A percentile compares a stretch with the other conserved stretches of the same genome.
Evolutionary conservation across 2,797 vertebrate species (phyloP).

Genomic region (Sebastolobus altivelis): DNA sequence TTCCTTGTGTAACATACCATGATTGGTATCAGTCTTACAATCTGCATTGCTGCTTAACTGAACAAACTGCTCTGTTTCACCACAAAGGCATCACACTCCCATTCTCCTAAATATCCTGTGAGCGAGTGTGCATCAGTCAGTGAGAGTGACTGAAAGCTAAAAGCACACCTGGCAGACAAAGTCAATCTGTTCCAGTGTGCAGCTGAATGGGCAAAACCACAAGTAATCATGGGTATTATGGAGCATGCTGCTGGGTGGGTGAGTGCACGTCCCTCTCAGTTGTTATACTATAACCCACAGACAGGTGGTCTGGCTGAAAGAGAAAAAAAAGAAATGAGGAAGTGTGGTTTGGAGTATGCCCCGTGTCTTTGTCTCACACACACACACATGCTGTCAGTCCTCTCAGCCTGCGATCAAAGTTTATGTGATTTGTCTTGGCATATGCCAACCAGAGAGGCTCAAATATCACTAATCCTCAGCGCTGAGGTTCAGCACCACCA

Average conservation of each 20-base stretch:
- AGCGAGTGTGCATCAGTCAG: slow-evolving; percentile 19
- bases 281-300: slow-evolving; percentile 72
- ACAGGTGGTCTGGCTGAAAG: slow-evolving; percentile 82
- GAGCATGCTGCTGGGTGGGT: slow-evolving; percentile 68
- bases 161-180: slow-evolving; percentile 72
- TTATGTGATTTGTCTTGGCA: slow-evolving; percentile 69
- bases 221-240: slow-evolving; percentile 80
- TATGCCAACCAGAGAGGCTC: slow-evolving; percentile 61
- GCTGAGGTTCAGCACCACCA: slow-evolving; percentile 59
- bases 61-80: slow-evolving; percentile 39
- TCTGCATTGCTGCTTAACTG: slow-evolving; percentile 23
- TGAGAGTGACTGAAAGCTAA: slow-evolving; percentile 41
- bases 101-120: slow-evolving; percentile 27
- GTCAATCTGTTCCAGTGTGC: slow-evolving; percentile 46
- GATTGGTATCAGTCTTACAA: slow-evolving; percentile 30
- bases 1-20: background rate
- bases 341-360: slow-evolving; percentile 68
- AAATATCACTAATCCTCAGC: slow-evolving; percentile 61
- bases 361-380: slow-evolving; percentile 59
- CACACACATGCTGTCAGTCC: slow-evolving; percentile 40
- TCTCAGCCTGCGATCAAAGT: slow-evolving; percentile 60
- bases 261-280: slow-evolving; percentile 59
- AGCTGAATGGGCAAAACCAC: slow-evolving; percentile 80
- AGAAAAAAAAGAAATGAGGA: slow-evolving; percentile 72
- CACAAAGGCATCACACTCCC: slow-evolving; percentile 26